A percentile compares a stretch with the other conserved stretches of the same genome.
Conservation (phyloP, 2,113 vertebrate species). For the Eubucco bourcierii region DNA sequence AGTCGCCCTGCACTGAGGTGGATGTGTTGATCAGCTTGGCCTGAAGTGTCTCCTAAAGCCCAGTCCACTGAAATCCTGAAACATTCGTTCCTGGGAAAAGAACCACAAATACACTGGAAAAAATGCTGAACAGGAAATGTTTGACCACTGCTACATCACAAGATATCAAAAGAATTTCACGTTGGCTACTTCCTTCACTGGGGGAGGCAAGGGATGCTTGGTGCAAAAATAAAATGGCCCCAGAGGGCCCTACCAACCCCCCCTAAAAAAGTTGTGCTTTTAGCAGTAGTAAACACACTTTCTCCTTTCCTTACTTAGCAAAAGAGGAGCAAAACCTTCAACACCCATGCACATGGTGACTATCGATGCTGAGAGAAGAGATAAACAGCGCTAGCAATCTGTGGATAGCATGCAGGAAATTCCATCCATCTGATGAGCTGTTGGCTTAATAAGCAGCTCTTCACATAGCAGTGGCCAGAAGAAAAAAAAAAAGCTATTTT, state of each 20-base stretch:
- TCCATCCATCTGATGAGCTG: conserved; percentile 82
- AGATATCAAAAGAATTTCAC: conserved; percentile 77
- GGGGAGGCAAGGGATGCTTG: conserved; percentile 12
- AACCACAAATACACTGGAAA: conserved; percentile 58
- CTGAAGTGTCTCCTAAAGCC: conserved; percentile 41
- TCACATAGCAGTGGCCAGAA: conserved; percentile 69
- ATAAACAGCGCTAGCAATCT: conserved; percentile 67
- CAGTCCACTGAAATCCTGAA: conserved; percentile 31
- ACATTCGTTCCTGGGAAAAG: conserved; percentile 66
- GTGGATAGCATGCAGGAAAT: conserved; percentile 75
- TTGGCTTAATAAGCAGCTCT: conserved; percentile 70
- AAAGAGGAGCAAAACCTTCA: conserved; percentile 25
- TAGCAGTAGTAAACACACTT: not conserved
- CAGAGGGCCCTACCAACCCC: not conserved
- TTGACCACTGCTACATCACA: conserved; percentile 74
- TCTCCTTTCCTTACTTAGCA: not conserved
- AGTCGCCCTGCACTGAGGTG: not conserved
- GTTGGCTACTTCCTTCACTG: conserved; percentile 60
- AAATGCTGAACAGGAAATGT: conserved; percentile 74
- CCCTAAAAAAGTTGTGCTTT: not conserved
- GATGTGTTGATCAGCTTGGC: not conserved
- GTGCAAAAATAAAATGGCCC: not conserved
- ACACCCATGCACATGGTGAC: not conserved
- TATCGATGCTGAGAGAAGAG: conserved; percentile 55
- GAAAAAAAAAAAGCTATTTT: conserved; percentile 51